Base-by-base conservation (phyloP, 1,140 invertebrate species). In the Thaumetopoea pityocampa region DNA sequence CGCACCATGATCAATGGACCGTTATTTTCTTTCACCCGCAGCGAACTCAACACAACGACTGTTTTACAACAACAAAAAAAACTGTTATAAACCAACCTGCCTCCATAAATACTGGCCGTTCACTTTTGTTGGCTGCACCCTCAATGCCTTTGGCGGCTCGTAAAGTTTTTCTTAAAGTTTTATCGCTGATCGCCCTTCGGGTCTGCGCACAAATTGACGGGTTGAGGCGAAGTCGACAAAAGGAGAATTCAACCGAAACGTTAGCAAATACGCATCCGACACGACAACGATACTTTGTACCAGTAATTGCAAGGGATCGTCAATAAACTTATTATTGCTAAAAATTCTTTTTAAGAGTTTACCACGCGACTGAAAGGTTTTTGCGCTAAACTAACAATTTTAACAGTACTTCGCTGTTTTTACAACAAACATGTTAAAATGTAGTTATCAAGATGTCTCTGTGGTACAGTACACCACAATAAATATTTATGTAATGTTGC, bases 301-400 rank as follows among this genome's bases (percentile, higher is more conserved):
- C 32, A 51, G 54, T 69, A 68, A 72, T 72, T 67, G 72, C 61
- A 70, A 69, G 72, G 68, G 76, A 70, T 77, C 36, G 52, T 47
- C 50, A 67, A 68, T 58, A 52, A 51, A 51, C 41, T 28, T 24
- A 30, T 33, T 47, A 62, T 76, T 70, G 62, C 70, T 51, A 20
- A 51, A 44, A 51, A 66, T 40, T 55, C 41, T 55, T 67, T 68
- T 41, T 46, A 16, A 15, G 43, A 49, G 36, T 79, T 73, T 67
- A 72, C 51, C 41, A 62, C 51, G 20, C 56, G 36, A 40, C 38
- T 55, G 51, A 67, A 63, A 58, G 42, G 33, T 61, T 64, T n/a
- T n/a, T n/a, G n/a, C n/a, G n/a, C n/a, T n/a, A n/a, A n/a, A n/a
- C n/a, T n/a, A n/a, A n/a, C n/a, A n/a, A n/a, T n/a, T 51, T 52